Evolutionary conservation across 2,888 invertebrate genomes (phyloP), one percentile per base, ranked within the genome.

Genomic region (Plutella xylostella): DNA sequence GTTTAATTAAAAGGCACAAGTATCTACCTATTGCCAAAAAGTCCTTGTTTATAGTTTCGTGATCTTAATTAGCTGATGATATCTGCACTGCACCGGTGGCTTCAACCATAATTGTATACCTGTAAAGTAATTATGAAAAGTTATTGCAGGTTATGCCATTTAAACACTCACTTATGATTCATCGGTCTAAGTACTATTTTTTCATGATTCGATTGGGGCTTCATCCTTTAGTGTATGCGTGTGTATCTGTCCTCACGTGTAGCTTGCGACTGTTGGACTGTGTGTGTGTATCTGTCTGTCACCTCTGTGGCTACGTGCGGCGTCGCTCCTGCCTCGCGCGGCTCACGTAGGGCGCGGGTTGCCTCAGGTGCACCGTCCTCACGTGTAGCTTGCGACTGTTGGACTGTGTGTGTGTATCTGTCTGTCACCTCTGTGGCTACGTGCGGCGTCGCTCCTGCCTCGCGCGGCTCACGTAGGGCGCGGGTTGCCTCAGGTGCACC

Each of bases 221-320:
- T n/a, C n/a, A n/a, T n/a, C n/a, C n/a, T n/a, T n/a, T n/a, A n/a
- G 71, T n/a, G n/a, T n/a, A n/a, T n/a, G n/a, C n/a, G n/a, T n/a
- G n/a, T n/a, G n/a, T n/a, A 3, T 71, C 72, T 1, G 69, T 71
- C 6, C 61, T 53, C 6, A 75, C 68, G 61, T 75, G 74, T 14
- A 74, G 61, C 41, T 73, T 75, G 31, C n/a, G 31, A n/a, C 31
- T 31, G 31, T 31, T 31, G 37, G 37, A 20, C 20, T 11, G 37
- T 37, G 11, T 14, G 4, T n/a, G n/a, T n/a, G 17, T 40, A 41
- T 15, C 22, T 20, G n/a, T 21, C 19, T 28, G 25, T 4, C 20
- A 22, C 15, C 11, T 20, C 25, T 22, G 19, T 11, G 43, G 9
- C 22, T 22, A 11, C 22, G 21, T 14, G 14, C 45, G 38, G 15